A percentile compares a stretch with the other conserved stretches of the same genome.
These are phyloP conservation scores for Psammodynastes pulverulentus DNA, from an alignment of 2,113 vertebrate species.

Conservation along the genomic window DNA sequence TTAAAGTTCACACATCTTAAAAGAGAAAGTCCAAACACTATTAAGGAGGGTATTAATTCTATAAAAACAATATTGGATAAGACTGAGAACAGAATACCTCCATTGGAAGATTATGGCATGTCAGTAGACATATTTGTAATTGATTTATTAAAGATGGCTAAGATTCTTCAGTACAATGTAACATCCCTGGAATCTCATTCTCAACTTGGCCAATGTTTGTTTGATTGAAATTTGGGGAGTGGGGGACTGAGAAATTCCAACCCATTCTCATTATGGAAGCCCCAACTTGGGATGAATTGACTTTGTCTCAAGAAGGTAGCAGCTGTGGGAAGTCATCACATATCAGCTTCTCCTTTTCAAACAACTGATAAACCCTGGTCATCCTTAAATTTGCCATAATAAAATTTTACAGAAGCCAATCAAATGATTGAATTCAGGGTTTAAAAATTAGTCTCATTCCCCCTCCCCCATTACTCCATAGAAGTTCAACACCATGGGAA, in stretches of 20 bases:
- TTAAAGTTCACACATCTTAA: background rate
- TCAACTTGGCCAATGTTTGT: background rate
- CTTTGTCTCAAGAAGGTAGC: background rate
- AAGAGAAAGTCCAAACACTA: background rate
- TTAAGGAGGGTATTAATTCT: background rate
- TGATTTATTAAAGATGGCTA: background rate
- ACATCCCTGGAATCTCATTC: background rate
- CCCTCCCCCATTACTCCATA: background rate
- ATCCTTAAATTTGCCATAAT: background rate
- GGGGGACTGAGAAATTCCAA: background rate
- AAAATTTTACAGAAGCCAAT: background rate
- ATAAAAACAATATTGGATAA: background rate
- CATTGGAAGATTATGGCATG: background rate
- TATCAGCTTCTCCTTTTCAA: background rate
- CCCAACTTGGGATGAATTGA: background rate
- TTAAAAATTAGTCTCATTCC: background rate
- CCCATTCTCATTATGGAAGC: background rate
- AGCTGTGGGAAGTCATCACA: background rate
- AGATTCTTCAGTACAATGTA: background rate
- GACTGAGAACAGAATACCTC: background rate
- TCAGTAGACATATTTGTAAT: background rate
- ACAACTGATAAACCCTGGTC: background rate
- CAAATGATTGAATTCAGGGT: background rate
- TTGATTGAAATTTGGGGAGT: background rate
- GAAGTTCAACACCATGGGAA: background rate